Conservation (phyloP, 1,140 invertebrate genomes). For the Scaptodrosophila lebanonensis region DNA sequence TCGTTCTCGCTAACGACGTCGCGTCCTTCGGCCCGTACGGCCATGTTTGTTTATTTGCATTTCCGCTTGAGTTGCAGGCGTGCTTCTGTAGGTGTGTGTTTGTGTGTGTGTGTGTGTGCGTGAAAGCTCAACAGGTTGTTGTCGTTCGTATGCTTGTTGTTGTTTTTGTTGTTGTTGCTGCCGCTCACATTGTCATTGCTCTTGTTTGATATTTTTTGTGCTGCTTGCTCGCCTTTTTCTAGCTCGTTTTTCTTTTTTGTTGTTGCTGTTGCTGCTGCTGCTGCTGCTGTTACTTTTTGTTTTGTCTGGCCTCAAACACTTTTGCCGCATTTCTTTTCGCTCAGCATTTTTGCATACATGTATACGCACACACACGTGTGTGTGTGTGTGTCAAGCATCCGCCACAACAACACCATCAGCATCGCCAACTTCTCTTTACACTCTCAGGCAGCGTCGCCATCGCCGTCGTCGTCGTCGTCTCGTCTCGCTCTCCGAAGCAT, state of each 20-base stretch:
- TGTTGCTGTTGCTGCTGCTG: constrained; percentile 21
- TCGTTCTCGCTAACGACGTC: constrained; percentile 45
- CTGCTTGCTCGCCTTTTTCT: no score
- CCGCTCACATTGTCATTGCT: not conserved
- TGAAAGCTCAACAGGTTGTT: constrained; percentile 59
- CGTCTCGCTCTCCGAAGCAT: not conserved
- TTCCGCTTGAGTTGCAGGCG: constrained; percentile 67
- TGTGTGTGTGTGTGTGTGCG: constrained; percentile 25
- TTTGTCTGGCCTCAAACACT: constrained; percentile 63
- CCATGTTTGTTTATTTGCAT: constrained; percentile 74
- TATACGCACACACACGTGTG: no score
- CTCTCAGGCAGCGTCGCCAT: constrained; percentile 32
- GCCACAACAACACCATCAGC: constrained; percentile 26
- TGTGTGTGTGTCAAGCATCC: constrained; percentile 20
- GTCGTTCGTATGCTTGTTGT: constrained; percentile 43
- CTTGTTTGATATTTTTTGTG: not conserved
- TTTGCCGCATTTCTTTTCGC: constrained; percentile 59
- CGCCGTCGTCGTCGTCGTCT: constrained; percentile 27
- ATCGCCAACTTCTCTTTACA: constrained; percentile 56
- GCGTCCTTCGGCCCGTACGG: constrained; percentile 14
- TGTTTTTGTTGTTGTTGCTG: constrained; percentile 12
- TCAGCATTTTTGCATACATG: constrained; percentile 16
- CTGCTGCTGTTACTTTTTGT: constrained; percentile 36
- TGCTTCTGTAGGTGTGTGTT: constrained; percentile 11
- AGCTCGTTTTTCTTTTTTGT: no score